A percentile compares a stretch with the other conserved stretches of the same genome.
These are phyloP conservation scores for Copidosoma floridanum DNA, from an alignment of 1,140 invertebrate species.

Conservation along the genomic window DNA sequence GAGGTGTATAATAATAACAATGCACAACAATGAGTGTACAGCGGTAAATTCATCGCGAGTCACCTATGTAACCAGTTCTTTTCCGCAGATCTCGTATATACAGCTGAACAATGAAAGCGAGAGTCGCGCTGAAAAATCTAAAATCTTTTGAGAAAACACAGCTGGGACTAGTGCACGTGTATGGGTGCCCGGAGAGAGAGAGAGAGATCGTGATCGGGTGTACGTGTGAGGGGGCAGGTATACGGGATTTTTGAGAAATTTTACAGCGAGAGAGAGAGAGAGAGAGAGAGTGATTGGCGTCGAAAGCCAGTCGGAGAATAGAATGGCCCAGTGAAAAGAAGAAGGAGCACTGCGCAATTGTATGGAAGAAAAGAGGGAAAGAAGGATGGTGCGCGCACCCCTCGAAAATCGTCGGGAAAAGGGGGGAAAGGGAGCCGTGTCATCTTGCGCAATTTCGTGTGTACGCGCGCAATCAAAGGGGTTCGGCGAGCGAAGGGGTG, in stretches of 20 bases:
- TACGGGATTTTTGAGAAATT: no score
- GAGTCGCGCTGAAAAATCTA: constrained; percentile 35
- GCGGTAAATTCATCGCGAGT: neutral
- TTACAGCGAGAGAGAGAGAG: neutral
- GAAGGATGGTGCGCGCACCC: neutral
- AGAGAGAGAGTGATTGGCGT: neutral
- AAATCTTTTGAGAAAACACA: constrained; percentile 55
- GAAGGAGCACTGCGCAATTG: neutral
- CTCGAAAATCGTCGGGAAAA: constrained; percentile 28
- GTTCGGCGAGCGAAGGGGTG: constrained; percentile 34
- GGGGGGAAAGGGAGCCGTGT: constrained; percentile 32
- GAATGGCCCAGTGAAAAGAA: constrained; percentile 13
- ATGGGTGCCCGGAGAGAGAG: no score
- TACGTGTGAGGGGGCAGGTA: neutral
- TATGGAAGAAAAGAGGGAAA: constrained; percentile 3
- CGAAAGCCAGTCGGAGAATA: constrained; percentile 9
- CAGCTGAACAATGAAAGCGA: neutral
- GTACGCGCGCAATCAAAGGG: constrained; percentile 43
- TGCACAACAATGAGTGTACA: neutral
- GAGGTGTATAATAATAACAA: neutral
- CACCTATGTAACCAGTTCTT: no score
- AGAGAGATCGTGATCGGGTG: no score
- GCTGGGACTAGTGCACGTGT: constrained; percentile 34
- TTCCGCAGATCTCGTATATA: no score
- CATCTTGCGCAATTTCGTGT: constrained; percentile 49